Conservation (phyloP, 2,888 invertebrate genomes). For the Pyralis farinalis region DNA sequence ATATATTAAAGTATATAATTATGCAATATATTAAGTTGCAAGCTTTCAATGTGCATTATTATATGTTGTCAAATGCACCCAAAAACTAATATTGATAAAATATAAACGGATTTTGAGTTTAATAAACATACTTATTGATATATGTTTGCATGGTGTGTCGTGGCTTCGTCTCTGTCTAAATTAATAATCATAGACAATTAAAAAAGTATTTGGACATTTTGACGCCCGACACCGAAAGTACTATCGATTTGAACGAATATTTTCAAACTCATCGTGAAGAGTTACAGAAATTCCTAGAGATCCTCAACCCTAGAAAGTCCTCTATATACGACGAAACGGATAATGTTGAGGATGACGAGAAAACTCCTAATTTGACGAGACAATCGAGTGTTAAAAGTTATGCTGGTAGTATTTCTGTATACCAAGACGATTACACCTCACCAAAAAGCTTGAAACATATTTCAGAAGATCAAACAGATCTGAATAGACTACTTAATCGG, state of each 20-base stretch:
- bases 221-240: conserved; percentile 69
- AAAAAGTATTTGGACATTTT: conserved; percentile 83
- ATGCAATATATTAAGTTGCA: background rate
- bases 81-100: conserved; percentile 7
- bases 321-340: conserved; percentile 60
- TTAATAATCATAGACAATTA: conserved; percentile 55
- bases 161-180: conserved; percentile 35
- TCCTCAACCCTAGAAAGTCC: conserved; percentile 60
- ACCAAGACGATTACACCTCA: conserved; percentile 58
- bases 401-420: conserved; percentile 54
- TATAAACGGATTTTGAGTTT: conserved; percentile 21
- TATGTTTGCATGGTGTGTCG: conserved; percentile 76
- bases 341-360: conserved; percentile 59
- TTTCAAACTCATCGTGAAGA: conserved; percentile 67
- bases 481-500: conserved; percentile 75
- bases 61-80: conserved; percentile 13
- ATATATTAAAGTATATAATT: too few relatives aligned
- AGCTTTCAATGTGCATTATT: conserved; percentile 4
- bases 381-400: conserved; percentile 54
- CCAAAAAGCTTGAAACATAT: conserved; percentile 59
- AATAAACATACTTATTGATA: conserved; percentile 53
- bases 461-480: conserved; percentile 64
- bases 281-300: conserved; percentile 53
- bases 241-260: conserved; percentile 60
- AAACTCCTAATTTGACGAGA: conserved; percentile 42